These are phyloP conservation scores for Eulemur macaco DNA, from an alignment of 2,113 vertebrate genomes.

Conservation along the genomic window DNA sequence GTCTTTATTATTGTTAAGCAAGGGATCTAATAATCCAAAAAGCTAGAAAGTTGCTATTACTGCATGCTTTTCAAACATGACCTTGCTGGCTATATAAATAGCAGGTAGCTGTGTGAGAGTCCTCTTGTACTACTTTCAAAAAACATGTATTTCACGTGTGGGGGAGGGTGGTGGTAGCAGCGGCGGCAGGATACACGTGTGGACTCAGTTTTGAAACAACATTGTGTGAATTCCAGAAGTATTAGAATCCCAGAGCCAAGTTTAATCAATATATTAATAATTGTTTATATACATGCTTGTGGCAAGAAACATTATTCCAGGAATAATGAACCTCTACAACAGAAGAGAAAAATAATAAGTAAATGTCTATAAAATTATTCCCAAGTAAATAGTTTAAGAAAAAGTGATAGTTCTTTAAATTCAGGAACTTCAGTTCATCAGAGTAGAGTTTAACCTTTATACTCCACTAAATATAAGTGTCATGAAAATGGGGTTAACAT, in stretches of 20 bases:
- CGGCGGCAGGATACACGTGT: not conserved
- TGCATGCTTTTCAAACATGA: not conserved
- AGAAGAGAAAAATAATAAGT: not conserved
- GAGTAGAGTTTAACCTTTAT: not conserved
- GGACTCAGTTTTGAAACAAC: not conserved
- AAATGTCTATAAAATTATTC: not conserved
- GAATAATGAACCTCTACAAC: not conserved
- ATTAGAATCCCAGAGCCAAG: not conserved
- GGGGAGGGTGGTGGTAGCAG: accelerated
- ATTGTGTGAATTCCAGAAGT: not conserved
- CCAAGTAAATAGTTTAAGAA: not conserved
- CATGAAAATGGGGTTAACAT: not conserved
- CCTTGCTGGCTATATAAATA: not conserved
- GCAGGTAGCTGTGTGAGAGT: not conserved
- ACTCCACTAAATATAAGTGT: not conserved
- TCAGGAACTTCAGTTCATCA: not conserved
- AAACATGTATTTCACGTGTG: not conserved
- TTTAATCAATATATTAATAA: not conserved
- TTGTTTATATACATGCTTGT: not conserved
- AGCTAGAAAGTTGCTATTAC: not conserved
- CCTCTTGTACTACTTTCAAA: not conserved
- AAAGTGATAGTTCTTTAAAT: not conserved
- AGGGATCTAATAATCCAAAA: not conserved
- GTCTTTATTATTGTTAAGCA: not conserved
- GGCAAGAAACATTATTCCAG: not conserved